These are phyloP conservation scores for Liasis olivaceus DNA, from an alignment of 2,797 vertebrate genomes.

Conservation along the genomic window DNA sequence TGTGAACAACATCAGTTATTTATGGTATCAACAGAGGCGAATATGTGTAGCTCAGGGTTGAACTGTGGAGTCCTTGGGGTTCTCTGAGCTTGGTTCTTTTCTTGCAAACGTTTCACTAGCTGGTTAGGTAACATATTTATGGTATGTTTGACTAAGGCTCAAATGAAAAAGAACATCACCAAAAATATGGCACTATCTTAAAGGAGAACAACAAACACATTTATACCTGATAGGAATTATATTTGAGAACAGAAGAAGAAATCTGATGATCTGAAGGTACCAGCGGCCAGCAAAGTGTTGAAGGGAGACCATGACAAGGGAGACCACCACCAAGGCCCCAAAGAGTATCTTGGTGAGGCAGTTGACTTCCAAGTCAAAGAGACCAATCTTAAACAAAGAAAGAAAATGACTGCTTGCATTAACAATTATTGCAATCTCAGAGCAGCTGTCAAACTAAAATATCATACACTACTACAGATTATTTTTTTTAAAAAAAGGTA, in stretches of 20 bases:
- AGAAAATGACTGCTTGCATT: not conserved
- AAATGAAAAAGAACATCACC: not conserved
- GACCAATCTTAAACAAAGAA: conserved; percentile 83
- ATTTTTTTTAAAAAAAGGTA: not conserved
- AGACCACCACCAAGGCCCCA: conserved; percentile 91
- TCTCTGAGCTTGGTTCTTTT: too few species aligned
- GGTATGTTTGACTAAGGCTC: not conserved
- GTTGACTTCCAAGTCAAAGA: conserved; percentile 98
- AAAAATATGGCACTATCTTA: not conserved
- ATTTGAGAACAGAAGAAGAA: conserved; percentile 94
- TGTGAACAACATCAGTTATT: not conserved
- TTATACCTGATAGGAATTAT: conserved; percentile 96
- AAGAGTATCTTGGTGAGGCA: conserved; percentile 98
- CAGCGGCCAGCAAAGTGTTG: conserved; percentile 96
- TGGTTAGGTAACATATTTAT: not conserved
- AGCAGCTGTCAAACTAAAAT: not conserved
- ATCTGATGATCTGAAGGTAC: conserved; percentile 98
- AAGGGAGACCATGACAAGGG: conserved; percentile 96
- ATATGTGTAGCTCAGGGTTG: too few species aligned
- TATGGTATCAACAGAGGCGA: not conserved
- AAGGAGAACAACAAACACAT: conserved; percentile 17
- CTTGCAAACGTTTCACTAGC: too few species aligned
- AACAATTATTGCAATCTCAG: not conserved
- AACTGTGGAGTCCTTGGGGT: too few species aligned
- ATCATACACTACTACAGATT: not conserved